Percentiles rank a stretch among this genome's conserved stretches.
These are phyloP conservation scores for Heloderma charlesbogerti DNA, from an alignment of 2,113 vertebrate species.

Conservation along the genomic window DNA sequence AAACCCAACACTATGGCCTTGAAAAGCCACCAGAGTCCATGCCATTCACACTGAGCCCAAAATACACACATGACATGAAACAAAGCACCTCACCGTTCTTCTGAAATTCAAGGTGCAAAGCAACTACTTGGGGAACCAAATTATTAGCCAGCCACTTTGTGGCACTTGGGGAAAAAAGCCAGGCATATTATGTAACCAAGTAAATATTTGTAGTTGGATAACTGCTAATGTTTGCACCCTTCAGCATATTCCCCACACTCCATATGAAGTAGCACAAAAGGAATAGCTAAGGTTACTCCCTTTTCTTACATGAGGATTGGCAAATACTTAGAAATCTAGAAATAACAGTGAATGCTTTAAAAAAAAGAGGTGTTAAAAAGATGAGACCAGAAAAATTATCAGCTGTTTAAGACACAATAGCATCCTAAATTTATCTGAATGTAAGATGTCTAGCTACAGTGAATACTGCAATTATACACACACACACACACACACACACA, in stretches of 20 bases:
- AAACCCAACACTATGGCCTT: not conserved
- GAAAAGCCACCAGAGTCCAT: not conserved
- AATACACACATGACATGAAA: conserved; percentile 1
- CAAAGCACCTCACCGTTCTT: conserved; percentile 5
- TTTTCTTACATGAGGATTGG: not conserved
- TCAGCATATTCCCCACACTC: not conserved
- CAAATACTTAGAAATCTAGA: not conserved
- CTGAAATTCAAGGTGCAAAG: conserved; percentile 17
- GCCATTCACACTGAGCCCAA: conserved; percentile 20
- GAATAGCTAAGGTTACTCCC: not conserved
- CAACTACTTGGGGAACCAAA: conserved; percentile 12
- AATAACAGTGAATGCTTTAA: not conserved
- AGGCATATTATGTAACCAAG: conserved; percentile 9
- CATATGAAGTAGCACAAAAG: not conserved
- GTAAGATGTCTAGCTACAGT: not conserved
- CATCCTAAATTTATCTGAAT: conserved; percentile 17
- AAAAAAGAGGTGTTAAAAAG: not conserved
- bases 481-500: too few relatives aligned
- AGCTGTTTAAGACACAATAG: not conserved
- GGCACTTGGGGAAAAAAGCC: not conserved
- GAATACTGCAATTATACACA: not conserved
- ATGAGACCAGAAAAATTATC: not conserved
- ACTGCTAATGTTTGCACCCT: not conserved
- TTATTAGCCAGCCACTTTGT: not conserved
- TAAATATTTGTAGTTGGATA: conserved; percentile 24